Base-by-base conservation (phyloP, 2,797 vertebrate genomes). In the Numenius phaeopus region DNA sequence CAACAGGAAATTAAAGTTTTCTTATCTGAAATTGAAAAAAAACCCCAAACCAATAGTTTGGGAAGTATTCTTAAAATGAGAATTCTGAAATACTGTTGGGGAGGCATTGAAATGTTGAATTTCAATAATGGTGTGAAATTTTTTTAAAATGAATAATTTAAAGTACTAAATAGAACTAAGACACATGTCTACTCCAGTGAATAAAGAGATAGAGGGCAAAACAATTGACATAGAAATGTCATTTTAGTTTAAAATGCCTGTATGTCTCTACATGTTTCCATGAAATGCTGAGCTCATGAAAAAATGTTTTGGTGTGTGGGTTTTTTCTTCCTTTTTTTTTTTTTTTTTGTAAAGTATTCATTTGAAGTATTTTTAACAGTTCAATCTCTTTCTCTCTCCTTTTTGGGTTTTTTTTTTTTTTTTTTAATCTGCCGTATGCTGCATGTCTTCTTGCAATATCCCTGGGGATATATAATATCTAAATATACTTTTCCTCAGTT, bases 401-500 rank as follows among this genome's bases (percentile, higher is more conserved):
- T 16, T 27, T n/a, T 75, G 52, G 70, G 30, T 50, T 22, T 47
- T 34, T 58, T 46, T 32, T 65, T 39, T 66, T 34, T 50, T 83
- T 67, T 80, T 77, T 78, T 77, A 3, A 71, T 87, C 16, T 94
- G 69, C 92, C 92, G 81, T 97, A 92, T 97, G 95, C 79, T 87
- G 18, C 1, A 11, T 81, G 79, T 91, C 95, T 89, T 92, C 69
- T 57, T 92, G 64, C 27, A 86, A 30, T 88, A 89, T 89, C 64
- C 67, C 69, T 72, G 49, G 49, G 40, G 86, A 93, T 89, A 79
- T 64, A 93, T 96, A 67, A 71, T 84, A 77, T 58, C 90, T 96
- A 93, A 96, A 95, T 93, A 94, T 90, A 95, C 42, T 85, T 94
- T 87, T 95, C 80, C 81, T 78, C 88, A 87, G 81, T 85, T 93